A percentile compares a stretch with the other conserved stretches of the same genome.
Evolutionary conservation across 2,888 invertebrate genomes (phyloP).

Genomic region (Cosmia pyralina): DNA sequence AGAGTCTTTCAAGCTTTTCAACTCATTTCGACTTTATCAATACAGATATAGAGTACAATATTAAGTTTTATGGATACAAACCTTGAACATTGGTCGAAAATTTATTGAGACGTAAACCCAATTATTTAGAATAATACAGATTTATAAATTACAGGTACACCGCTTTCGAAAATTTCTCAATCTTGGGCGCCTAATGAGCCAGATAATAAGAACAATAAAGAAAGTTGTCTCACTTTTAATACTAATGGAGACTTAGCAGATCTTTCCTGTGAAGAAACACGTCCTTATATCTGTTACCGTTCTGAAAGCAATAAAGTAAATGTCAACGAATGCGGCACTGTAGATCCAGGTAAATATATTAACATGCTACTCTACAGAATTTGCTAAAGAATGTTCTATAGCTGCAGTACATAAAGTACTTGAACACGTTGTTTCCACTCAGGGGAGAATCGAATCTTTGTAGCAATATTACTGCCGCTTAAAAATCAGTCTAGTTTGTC

Average conservation of each 20-base stretch:
- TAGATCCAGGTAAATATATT: slow-evolving; percentile 38
- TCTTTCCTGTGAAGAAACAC: not conserved
- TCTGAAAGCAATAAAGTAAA: not conserved
- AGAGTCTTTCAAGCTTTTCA: too few species aligned
- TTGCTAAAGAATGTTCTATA: not conserved
- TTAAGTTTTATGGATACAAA: too few species aligned
- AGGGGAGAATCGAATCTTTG: not conserved
- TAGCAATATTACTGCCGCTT: not conserved
- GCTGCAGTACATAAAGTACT: not conserved
- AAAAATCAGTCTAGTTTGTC: not conserved
- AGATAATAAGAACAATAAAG: not conserved
- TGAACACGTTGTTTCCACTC: not conserved
- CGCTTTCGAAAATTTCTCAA: not conserved
- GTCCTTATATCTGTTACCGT: slow-evolving; percentile 9
- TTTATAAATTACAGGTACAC: slow-evolving; percentile 3
- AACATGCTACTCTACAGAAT: not conserved
- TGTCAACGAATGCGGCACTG: slow-evolving; percentile 54
- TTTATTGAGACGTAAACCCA: too few species aligned
- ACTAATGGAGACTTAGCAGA: not conserved
- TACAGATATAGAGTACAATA: too few species aligned
- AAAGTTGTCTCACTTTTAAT: slow-evolving; percentile 6
- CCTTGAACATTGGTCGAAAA: too few species aligned
- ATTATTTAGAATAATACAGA: not conserved
- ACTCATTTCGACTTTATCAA: too few species aligned
- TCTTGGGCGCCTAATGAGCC: not conserved